Evolutionary conservation across 2,797 vertebrate species (phyloP).

Genomic region (Antrozous pallidus): DNA sequence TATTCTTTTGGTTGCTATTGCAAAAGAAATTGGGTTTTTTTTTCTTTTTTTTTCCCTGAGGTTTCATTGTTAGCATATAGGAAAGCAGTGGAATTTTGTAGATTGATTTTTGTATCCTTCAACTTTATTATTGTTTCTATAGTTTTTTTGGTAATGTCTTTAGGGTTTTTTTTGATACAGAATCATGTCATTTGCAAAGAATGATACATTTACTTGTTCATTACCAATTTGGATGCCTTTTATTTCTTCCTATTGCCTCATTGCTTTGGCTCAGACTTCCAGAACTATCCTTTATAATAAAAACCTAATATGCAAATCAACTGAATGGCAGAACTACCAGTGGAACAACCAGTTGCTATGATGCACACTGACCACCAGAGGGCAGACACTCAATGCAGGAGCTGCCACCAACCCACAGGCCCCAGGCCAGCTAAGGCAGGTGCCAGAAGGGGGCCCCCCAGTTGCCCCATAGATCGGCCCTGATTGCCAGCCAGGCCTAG

Average conservation of each 20-base stretch:
- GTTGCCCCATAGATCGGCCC: no score
- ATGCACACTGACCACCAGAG: no score
- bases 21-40: neutral
- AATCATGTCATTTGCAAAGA: neutral
- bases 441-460: no score
- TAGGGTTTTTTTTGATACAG: neutral
- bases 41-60: neutral
- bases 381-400: no score
- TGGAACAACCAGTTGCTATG: no score
- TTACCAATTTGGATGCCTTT: neutral
- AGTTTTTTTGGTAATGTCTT: neutral
- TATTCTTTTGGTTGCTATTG: neutral
- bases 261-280: neutral
- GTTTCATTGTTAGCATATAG: neutral
- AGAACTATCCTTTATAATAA: neutral
- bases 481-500: no score
- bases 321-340: accelerated
- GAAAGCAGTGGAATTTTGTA: neutral
- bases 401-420: no score
- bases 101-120: neutral
- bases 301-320: no score
- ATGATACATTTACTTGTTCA: neutral
- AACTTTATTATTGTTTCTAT: neutral
- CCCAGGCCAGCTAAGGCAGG: no score
- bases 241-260: neutral